These are phyloP conservation scores for Mus musculus DNA, from an alignment of 2,113 vertebrate genomes.

Conservation along the genomic window DNA sequence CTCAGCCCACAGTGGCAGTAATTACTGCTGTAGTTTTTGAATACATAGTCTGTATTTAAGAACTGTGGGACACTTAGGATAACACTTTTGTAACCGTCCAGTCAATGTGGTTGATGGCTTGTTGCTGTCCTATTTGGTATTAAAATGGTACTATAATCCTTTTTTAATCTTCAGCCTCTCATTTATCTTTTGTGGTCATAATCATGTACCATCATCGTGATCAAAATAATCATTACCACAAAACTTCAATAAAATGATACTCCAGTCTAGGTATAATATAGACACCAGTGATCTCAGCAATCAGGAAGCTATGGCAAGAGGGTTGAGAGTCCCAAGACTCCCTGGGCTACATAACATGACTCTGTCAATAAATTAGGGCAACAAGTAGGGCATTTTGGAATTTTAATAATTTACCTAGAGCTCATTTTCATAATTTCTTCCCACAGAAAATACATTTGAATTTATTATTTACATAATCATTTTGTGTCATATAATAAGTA, in stretches of 20 bases:
- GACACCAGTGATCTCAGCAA: background rate
- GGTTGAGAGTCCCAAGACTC: background rate
- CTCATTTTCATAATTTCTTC: background rate
- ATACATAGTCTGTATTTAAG: background rate
- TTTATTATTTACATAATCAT: background rate
- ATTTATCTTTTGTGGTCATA: background rate
- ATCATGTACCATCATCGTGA: background rate
- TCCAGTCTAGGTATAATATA: background rate
- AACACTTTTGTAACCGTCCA: background rate
- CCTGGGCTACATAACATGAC: background rate
- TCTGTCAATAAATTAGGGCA: background rate
- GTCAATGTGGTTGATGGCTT: background rate
- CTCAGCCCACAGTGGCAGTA: constrained; percentile 5
- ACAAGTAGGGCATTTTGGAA: background rate
- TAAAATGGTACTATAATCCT: background rate
- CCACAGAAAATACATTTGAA: background rate
- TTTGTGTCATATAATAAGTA: background rate
- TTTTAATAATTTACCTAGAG: background rate
- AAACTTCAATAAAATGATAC: background rate
- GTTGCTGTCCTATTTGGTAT: background rate
- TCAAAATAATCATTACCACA: constrained; percentile 14
- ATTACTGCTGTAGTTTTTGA: background rate
- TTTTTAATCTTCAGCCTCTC: background rate
- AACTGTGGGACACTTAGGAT: background rate
- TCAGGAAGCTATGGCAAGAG: background rate